Conservation (phyloP, 2,888 invertebrate genomes). For the Leucania comma region DNA sequence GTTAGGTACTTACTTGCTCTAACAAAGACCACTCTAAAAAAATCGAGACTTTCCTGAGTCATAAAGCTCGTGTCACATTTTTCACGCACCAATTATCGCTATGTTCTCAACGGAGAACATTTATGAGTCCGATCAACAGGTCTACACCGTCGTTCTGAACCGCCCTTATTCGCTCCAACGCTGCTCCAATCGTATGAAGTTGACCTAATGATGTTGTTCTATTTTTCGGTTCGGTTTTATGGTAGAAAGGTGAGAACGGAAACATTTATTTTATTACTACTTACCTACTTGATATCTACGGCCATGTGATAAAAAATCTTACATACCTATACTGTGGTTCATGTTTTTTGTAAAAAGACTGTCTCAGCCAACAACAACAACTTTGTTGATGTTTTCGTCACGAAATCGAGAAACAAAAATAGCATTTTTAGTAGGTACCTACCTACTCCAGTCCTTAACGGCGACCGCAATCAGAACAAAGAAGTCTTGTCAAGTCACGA, state of each 20-base stretch:
- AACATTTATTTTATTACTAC: conserved; percentile 4
- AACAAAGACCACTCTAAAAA: neutral
- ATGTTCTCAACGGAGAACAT: conserved; percentile 33
- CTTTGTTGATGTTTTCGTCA: neutral
- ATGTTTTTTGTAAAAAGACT: neutral
- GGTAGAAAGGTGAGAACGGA: neutral
- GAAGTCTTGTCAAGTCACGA: conserved; percentile 30
- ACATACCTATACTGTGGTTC: neutral
- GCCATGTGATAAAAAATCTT: neutral
- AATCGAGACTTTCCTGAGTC: neutral
- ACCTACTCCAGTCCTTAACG: conserved; percentile 9
- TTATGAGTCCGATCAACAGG: conserved; percentile 53
- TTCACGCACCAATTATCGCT: conserved; percentile 27
- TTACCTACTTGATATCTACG: neutral
- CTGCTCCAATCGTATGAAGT: conserved; percentile 23
- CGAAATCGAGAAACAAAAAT: neutral
- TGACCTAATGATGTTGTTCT: conserved; percentile 31
- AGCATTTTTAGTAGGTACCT: conserved; percentile 5
- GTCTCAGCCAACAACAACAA: neutral
- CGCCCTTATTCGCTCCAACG: conserved; percentile 27
- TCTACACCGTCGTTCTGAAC: conserved; percentile 30
- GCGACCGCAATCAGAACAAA: conserved; percentile 19
- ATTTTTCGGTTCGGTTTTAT: conserved; percentile 31
- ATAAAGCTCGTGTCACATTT: conserved; percentile 10
- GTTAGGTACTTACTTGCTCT: neutral